These are phyloP conservation scores for Drepanosiphum platanoidis DNA, from an alignment of 2,888 invertebrate genomes.

Conservation along the genomic window DNA sequence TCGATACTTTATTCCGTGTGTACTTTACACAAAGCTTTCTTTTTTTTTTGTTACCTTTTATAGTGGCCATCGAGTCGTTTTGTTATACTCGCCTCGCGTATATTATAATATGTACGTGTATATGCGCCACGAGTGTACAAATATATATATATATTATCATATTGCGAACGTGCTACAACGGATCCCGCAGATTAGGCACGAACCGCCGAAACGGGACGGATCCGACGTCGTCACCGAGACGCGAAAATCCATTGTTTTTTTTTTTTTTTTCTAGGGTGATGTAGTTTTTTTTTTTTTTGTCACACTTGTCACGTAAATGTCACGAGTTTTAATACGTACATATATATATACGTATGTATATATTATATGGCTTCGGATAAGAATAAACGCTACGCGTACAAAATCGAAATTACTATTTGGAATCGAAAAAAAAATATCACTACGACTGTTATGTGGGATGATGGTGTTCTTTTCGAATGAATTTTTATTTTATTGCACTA, in stretches of 20 bases:
- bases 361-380: not conserved
- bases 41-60: not conserved
- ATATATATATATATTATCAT: too few species aligned
- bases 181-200: conserved; percentile 61
- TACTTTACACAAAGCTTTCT: conserved; percentile 60
- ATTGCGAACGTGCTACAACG: conserved; percentile 45
- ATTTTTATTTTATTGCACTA: too few species aligned
- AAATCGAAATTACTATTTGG: too few species aligned
- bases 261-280: not conserved
- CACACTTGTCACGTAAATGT: conserved; percentile 37
- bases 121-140: not conserved
- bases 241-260: conserved; percentile 52
- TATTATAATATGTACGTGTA: conserved; percentile 1
- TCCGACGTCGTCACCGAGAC: conserved; percentile 8
- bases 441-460: not conserved
- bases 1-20: conserved; percentile 32
- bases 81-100: conserved; percentile 20
- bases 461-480: too few species aligned
- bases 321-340: not conserved
- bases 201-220: conserved; percentile 43
- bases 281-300: conserved; percentile 15
- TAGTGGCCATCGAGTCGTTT: conserved; percentile 61
- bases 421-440: not conserved
- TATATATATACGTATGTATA: too few species aligned
- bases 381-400: not conserved